Percentiles rank a stretch among this genome's conserved stretches.
Evolutionary conservation across 2,888 invertebrate species (phyloP).

Genomic region (Hecatera dysodea): DNA sequence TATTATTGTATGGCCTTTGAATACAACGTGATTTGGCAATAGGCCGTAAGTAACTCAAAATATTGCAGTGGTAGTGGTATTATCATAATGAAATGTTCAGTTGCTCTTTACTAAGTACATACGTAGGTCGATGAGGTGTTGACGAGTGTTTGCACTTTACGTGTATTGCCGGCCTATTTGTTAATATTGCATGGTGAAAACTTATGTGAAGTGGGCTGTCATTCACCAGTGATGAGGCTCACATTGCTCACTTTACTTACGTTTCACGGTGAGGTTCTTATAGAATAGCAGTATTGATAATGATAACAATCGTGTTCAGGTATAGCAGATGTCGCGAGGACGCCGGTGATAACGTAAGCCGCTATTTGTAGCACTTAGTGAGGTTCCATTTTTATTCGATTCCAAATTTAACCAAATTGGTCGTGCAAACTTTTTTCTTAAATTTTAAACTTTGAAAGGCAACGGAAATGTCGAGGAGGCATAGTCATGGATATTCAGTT

Average conservation of each 20-base stretch:
- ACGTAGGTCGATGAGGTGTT: slow-evolving; percentile 8
- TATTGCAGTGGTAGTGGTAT: not conserved
- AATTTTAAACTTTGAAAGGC: slow-evolving; percentile 30
- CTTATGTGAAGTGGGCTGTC: too few species aligned
- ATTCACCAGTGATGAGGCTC: too few species aligned
- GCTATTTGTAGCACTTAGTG: slow-evolving; percentile 64
- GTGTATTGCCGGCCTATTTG: slow-evolving; percentile 27
- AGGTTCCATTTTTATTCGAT: slow-evolving; percentile 49
- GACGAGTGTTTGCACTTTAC: slow-evolving; percentile 45
- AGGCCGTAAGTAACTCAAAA: slow-evolving; percentile 3
- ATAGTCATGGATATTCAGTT: not conserved
- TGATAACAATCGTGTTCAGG: slow-evolving; percentile 63
- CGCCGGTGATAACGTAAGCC: slow-evolving; percentile 69
- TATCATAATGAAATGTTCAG: slow-evolving; percentile 1
- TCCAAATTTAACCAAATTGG: slow-evolving; percentile 49
- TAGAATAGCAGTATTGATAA: slow-evolving; percentile 50
- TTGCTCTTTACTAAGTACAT: slow-evolving; percentile 18
- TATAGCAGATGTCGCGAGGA: slow-evolving; percentile 64
- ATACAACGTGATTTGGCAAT: slow-evolving; percentile 29
- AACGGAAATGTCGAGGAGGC: slow-evolving; percentile 16
- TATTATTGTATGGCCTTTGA: slow-evolving; percentile 36
- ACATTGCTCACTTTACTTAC: too few species aligned
- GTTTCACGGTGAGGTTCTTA: too few species aligned
- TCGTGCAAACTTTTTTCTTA: slow-evolving; percentile 26
- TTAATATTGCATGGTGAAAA: too few species aligned